phyloP scores from a whole-genome alignment of 2,888 invertebrate genomes.

The Drosophila nr. medialis region DNA sequence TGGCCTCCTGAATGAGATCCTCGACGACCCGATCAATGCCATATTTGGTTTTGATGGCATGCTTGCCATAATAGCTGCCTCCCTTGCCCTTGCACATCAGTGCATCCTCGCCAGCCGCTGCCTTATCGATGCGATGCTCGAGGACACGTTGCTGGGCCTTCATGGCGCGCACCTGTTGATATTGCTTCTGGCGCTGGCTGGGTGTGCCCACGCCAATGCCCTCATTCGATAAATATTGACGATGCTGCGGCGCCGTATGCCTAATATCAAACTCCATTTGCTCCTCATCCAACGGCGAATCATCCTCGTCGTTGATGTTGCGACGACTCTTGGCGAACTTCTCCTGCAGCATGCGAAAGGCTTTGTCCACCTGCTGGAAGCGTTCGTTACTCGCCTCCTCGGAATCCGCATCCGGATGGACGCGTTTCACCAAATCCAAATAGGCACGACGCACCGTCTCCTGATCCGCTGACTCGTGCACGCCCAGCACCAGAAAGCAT shows the following conservation, averaged over 20 bases:
- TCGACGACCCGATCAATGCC: constrained; percentile 95
- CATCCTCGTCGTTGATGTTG: constrained; percentile 85
- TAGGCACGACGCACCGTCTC: constrained; percentile 90
- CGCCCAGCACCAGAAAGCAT: constrained; percentile 88
- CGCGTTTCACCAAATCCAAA: constrained; percentile 90
- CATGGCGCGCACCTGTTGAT: constrained; percentile 88
- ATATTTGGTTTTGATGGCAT: constrained; percentile 91
- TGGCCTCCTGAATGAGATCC: constrained; percentile 95
- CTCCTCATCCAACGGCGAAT: constrained; percentile 71
- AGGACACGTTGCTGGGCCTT: constrained; percentile 88
- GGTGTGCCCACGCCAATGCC: constrained; percentile 93
- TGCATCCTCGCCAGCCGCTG: constrained; percentile 87
- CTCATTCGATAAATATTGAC: constrained; percentile 90
- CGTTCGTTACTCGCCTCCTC: constrained; percentile 89
- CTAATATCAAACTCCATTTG: constrained; percentile 88
- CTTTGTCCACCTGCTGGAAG: constrained; percentile 91
- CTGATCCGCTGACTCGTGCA: constrained; percentile 89
- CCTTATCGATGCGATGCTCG: constrained; percentile 88
- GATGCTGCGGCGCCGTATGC: constrained; percentile 95
- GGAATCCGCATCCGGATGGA: constrained; percentile 93
- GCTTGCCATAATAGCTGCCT: constrained; percentile 87
- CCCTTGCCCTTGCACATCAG: constrained; percentile 86
- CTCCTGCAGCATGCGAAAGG: constrained; percentile 89
- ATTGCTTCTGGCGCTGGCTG: constrained; percentile 91
- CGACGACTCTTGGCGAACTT: constrained; percentile 88